A percentile compares a stretch with the other conserved stretches of the same genome.
phyloP scores from a whole-genome alignment of 2,797 vertebrate genomes.

The Sandelia bainsii region DNA sequence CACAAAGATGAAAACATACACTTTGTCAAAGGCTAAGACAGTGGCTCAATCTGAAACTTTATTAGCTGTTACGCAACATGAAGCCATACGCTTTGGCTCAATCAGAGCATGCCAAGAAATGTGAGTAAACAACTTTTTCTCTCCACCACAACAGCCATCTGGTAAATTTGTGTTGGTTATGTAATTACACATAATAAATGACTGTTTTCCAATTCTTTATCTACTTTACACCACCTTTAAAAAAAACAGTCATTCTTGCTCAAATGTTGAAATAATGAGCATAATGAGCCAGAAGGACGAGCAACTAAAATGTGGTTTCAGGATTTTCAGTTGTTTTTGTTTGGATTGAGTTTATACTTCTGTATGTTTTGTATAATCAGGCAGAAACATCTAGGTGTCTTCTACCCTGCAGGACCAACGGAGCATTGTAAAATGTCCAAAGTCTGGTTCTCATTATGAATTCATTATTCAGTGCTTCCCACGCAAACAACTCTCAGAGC shows the following conservation, averaged over 20 bases:
- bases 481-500: conserved; percentile 62
- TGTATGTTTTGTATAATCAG: conserved; percentile 20
- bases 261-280: neutral
- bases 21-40: neutral
- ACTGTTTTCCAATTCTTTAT: neutral
- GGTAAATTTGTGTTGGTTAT: conserved; percentile 23
- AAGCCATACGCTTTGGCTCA: conserved; percentile 16
- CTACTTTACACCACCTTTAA: neutral
- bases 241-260: neutral
- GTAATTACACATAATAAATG: conserved; percentile 21
- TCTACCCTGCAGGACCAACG: conserved; percentile 38
- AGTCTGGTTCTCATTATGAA: conserved; percentile 55
- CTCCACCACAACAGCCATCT: conserved; percentile 14
- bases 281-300: conserved; percentile 20
- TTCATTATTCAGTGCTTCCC: conserved; percentile 70
- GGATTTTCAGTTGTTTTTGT: conserved; percentile 3
- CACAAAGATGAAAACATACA: conserved; percentile 2
- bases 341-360: neutral
- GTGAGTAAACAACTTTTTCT: conserved; percentile 20
- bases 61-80: conserved; percentile 37
- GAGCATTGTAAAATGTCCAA: conserved; percentile 46
- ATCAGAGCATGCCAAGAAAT: conserved; percentile 4
- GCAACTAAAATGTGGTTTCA: conserved; percentile 1
- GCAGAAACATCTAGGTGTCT: conserved; percentile 19
- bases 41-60: conserved; percentile 14